Conservation (phyloP, 2,888 invertebrate genomes). For the Lucinisca nassula region DNA sequence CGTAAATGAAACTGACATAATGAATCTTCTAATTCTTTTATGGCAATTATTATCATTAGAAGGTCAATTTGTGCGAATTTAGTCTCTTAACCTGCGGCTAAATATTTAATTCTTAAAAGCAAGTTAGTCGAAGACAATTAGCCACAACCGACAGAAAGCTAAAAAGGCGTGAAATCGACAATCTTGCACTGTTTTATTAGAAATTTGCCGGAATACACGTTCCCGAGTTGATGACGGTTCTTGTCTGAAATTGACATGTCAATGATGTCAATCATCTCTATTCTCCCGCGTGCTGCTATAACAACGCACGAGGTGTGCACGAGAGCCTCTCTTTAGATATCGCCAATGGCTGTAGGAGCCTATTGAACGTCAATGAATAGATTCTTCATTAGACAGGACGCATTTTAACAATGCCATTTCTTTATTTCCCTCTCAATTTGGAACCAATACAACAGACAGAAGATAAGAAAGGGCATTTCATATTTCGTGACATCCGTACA, state of each 20-base stretch:
- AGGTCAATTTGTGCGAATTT: slow-evolving; percentile 69
- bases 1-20: neutral
- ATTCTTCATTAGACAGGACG: slow-evolving; percentile 59
- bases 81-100: slow-evolving; percentile 42
- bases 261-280: slow-evolving; percentile 61
- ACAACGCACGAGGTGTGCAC: slow-evolving; percentile 29
- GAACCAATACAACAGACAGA: slow-evolving; percentile 36
- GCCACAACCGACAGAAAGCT: slow-evolving; percentile 10
- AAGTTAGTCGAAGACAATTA: slow-evolving; percentile 12
- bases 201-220: neutral
- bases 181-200: slow-evolving; percentile 54
- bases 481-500: slow-evolving; percentile 61
- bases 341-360: slow-evolving; percentile 33
- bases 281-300: slow-evolving; percentile 31
- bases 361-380: slow-evolving; percentile 48
- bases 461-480: slow-evolving; percentile 62
- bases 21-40: slow-evolving; percentile 41
- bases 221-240: slow-evolving; percentile 45
- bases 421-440: slow-evolving; percentile 68
- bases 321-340: slow-evolving; percentile 55
- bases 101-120: slow-evolving; percentile 56
- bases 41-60: slow-evolving; percentile 69
- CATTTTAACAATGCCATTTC: slow-evolving; percentile 66
- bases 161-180: slow-evolving; percentile 71
- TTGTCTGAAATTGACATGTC: slow-evolving; percentile 59